Evolutionary conservation across 2,888 invertebrate genomes (phyloP).

Genomic region (Dorcus parallelipipedus): DNA sequence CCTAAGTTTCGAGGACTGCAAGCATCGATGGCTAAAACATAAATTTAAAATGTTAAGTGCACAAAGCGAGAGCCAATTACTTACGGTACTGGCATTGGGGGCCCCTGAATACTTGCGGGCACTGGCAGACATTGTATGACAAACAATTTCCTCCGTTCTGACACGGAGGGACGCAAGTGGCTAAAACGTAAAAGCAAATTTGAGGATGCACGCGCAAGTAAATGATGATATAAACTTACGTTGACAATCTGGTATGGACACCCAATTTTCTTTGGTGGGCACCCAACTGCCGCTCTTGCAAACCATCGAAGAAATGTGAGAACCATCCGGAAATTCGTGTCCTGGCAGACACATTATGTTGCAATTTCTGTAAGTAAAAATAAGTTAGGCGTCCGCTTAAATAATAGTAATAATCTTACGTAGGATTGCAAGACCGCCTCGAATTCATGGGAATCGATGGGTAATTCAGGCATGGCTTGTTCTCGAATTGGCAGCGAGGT

Average conservation of each 20-base stretch:
- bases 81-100: constrained; percentile 68
- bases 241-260: constrained; percentile 66
- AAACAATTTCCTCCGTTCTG: constrained; percentile 79
- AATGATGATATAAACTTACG: constrained; percentile 52
- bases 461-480: constrained; percentile 65
- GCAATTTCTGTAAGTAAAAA: constrained; percentile 54
- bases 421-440: constrained; percentile 57
- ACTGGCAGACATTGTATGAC: constrained; percentile 73
- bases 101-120: constrained; percentile 68
- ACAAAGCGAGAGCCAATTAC: constrained; percentile 25
- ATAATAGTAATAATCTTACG: constrained; percentile 52
- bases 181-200: constrained; percentile 40
- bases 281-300: constrained; percentile 71
- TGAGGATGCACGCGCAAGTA: neutral
- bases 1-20: constrained; percentile 62
- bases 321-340: constrained; percentile 71
- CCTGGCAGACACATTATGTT: constrained; percentile 63
- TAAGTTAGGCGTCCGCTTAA: neutral
- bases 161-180: constrained; percentile 70
- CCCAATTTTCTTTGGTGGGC: constrained; percentile 61
- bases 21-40: constrained; percentile 53
- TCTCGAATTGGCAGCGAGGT: constrained; percentile 70
- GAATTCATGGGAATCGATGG: constrained; percentile 68
- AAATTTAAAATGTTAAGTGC: neutral
- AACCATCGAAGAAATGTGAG: constrained; percentile 62